Conservation (phyloP, 2,113 vertebrate species). For the Polypterus bichir region DNA sequence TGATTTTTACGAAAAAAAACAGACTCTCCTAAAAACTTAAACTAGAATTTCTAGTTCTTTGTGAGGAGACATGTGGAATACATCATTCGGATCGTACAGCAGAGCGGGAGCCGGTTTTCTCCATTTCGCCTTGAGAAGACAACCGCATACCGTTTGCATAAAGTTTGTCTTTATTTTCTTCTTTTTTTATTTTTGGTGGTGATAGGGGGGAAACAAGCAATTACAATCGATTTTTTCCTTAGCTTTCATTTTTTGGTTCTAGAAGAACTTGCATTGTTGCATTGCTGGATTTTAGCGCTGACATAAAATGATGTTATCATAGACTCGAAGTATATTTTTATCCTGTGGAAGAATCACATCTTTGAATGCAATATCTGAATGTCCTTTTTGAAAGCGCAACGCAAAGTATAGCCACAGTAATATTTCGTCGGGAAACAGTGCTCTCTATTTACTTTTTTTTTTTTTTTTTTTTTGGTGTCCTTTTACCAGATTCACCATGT, state of each 20-base stretch:
- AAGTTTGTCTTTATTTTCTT: neutral
- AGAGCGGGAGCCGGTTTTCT: conserved; percentile 23
- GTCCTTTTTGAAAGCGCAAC: no score
- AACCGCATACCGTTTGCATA: neutral
- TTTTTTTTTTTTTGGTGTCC: conserved; percentile 2
- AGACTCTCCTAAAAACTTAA: conserved; percentile 9
- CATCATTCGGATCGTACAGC: conserved; percentile 23
- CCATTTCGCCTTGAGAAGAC: conserved; percentile 14
- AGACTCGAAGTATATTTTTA: neutral
- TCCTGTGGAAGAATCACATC: no score
- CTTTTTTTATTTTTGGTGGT: conserved; percentile 2
- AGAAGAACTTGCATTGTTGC: neutral
- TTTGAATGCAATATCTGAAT: no score
- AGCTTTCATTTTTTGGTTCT: neutral
- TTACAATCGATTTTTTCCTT: neutral
- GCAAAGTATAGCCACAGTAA: no score
- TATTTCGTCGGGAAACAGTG: neutral
- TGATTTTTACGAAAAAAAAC: conserved; percentile 24
- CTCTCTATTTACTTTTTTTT: conserved; percentile 21
- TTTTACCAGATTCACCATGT: conserved; percentile 71
- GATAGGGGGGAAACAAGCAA: neutral
- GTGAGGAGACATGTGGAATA: conserved; percentile 22
- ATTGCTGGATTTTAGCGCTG: neutral
- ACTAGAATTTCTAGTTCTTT: conserved; percentile 20
- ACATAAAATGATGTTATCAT: neutral